A percentile compares a stretch with the other conserved stretches of the same genome.
Conservation (phyloP, 2,888 invertebrate species). For the Drosophila neonasuta region DNA sequence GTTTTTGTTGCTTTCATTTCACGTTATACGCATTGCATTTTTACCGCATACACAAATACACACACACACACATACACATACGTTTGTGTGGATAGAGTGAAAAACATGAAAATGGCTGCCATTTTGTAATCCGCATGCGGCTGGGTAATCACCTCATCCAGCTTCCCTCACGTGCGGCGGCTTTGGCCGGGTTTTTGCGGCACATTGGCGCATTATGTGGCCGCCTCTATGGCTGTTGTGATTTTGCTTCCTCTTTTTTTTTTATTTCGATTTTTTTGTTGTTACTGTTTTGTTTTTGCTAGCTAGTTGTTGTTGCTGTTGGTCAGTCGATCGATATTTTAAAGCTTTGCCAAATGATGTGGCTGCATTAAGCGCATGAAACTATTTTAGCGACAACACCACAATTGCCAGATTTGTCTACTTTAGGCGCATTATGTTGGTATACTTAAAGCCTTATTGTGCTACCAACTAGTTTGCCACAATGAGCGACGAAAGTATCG, state of each 20-base stretch:
- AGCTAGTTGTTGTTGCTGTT: constrained; percentile 16
- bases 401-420: constrained; percentile 43
- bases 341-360: constrained; percentile 68
- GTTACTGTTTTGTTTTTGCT: neutral
- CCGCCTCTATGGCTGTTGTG: constrained; percentile 45
- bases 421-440: constrained; percentile 32
- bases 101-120: constrained; percentile 71
- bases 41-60: constrained; percentile 50
- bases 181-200: constrained; percentile 66
- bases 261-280: constrained; percentile 19
- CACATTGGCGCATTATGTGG: constrained; percentile 66
- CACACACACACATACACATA: constrained; percentile 12
- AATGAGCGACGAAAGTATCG: constrained; percentile 35
- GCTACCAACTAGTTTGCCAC: constrained; percentile 33
- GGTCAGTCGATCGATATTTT: constrained; percentile 70
- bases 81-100: constrained; percentile 5
- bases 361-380: constrained; percentile 38
- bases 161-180: constrained; percentile 64
- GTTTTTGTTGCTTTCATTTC: constrained; percentile 6
- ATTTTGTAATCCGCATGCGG: constrained; percentile 77
- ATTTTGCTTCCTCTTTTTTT: constrained; percentile 38
- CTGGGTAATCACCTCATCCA: constrained; percentile 69
- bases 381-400: constrained; percentile 34
- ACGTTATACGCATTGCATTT: constrained; percentile 62
- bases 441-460: neutral